Evolutionary conservation across 2,888 invertebrate species (phyloP).

Genomic region (Hyposoter didymator): DNA sequence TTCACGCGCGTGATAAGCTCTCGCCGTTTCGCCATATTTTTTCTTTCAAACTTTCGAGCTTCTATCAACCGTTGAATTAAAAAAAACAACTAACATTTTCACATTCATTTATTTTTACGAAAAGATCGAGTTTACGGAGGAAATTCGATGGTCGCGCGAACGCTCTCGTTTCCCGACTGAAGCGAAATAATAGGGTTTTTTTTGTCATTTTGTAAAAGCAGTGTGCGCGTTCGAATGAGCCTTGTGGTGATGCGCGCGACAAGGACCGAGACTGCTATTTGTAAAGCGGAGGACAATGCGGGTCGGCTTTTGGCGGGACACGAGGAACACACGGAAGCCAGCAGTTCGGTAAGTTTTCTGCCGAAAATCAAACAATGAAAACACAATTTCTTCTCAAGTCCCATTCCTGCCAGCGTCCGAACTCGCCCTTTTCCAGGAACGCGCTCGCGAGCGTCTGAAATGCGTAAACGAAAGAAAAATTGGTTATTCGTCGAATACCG

Average conservation of each 20-base stretch:
- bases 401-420: no score
- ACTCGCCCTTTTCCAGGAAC: background rate
- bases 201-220: slow-evolving; percentile 16
- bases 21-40: slow-evolving; percentile 58
- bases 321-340: background rate
- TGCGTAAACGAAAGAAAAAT: background rate
- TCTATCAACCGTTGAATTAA: background rate
- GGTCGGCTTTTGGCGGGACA: slow-evolving; percentile 31
- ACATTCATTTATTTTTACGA: no score
- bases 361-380: background rate
- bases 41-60: background rate
- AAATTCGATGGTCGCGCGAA: background rate
- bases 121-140: background rate
- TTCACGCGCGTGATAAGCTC: slow-evolving; percentile 54
- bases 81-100: background rate
- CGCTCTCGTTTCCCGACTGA: slow-evolving; percentile 51
- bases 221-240: slow-evolving; percentile 6
- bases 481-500: background rate
- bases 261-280: background rate
- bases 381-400: background rate
- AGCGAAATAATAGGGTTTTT: slow-evolving; percentile 9
- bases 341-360: background rate
- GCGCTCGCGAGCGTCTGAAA: background rate
- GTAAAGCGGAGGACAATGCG: background rate
- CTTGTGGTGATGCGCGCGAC: slow-evolving; percentile 13